Evolutionary conservation across 2,113 vertebrate species (phyloP), one percentile per base, ranked within the genome.

Genomic region (Pseudolaguvia tuberculata): DNA sequence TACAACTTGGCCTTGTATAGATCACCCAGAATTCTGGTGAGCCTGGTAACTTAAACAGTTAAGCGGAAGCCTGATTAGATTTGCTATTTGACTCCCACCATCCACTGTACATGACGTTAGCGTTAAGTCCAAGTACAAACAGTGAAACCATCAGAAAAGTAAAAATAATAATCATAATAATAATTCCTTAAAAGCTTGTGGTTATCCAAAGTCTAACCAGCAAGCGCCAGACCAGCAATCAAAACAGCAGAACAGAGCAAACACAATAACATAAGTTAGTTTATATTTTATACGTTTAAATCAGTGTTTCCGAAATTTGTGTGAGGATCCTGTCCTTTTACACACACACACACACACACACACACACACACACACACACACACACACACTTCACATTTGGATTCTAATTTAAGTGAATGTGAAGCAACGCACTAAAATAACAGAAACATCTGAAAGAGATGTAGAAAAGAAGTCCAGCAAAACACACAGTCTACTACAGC

Each of bases 301-400:
- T 47, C 75, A 63, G 78, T 75, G 72, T 77, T 73, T 81, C 81
- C 59, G 69, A 55, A 76, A 52, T 52, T 31, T 45, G 55, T 76
- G 70, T 51, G 76, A 59, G 70, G n/a, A 62, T 82, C 56, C 66
- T 58, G 53, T 57, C 52, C 71, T 51, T 71, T 45, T 42, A 27
- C 56, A 61, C 27, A 56, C 51, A 29, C 73, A 27, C 35, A 23
- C 65, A 58, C 48, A 65, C 59, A 23, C 72, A 50, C 73, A 76
- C 31, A 35, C 31, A 35, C 31, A 35, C 31, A 35, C 31, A 35
- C 31, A n/a, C n/a, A n/a, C n/a, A n/a, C n/a, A n/a, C n/a, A n/a
- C n/a, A n/a, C n/a, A n/a, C n/a, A n/a, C n/a, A n/a, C n/a, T n/a
- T n/a, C n/a, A n/a, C n/a, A n/a, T n/a, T n/a, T n/a, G n/a, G n/a